phyloP scores from a whole-genome alignment of 2,888 invertebrate genomes.

The Lysandra bellargus region DNA sequence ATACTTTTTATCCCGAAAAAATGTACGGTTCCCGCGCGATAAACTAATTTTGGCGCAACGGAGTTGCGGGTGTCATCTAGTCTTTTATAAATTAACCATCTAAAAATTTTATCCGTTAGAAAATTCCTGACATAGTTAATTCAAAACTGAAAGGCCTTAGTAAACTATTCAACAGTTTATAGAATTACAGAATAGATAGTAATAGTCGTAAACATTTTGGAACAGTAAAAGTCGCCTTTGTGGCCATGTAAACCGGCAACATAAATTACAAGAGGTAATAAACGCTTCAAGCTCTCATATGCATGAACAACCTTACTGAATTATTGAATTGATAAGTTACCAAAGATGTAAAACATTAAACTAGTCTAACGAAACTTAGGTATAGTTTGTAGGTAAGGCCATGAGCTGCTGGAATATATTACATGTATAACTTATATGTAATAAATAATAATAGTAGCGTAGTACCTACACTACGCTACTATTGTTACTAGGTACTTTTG shows the following conservation, averaged over 20 bases:
- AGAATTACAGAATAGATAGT: slow-evolving; percentile 16
- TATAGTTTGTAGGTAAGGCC: neutral
- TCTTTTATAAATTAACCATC: no score
- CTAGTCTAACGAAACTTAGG: neutral
- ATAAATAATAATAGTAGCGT: no score
- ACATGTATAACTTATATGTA: neutral
- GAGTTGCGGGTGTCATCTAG: no score
- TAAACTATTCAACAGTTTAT: neutral
- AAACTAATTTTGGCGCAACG: no score
- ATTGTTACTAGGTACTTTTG: no score
- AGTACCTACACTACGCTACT: no score
- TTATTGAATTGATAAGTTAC: slow-evolving; percentile 38
- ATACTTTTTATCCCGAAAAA: no score
- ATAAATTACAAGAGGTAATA: slow-evolving; percentile 44
- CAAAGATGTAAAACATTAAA: neutral
- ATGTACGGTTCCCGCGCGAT: no score
- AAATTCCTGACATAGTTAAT: neutral
- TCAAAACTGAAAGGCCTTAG: neutral
- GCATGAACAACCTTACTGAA: slow-evolving; percentile 38
- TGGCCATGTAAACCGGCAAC: slow-evolving; percentile 37
- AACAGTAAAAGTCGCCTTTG: slow-evolving; percentile 33
- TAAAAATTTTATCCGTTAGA: neutral
- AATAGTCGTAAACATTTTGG: slow-evolving; percentile 36
- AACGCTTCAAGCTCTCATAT: slow-evolving; percentile 40
- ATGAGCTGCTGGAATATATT: neutral